A percentile compares a stretch with the other conserved stretches of the same genome.
Evolutionary conservation across 1,140 invertebrate genomes (phyloP).

Genomic region (Lucilia cuprina): DNA sequence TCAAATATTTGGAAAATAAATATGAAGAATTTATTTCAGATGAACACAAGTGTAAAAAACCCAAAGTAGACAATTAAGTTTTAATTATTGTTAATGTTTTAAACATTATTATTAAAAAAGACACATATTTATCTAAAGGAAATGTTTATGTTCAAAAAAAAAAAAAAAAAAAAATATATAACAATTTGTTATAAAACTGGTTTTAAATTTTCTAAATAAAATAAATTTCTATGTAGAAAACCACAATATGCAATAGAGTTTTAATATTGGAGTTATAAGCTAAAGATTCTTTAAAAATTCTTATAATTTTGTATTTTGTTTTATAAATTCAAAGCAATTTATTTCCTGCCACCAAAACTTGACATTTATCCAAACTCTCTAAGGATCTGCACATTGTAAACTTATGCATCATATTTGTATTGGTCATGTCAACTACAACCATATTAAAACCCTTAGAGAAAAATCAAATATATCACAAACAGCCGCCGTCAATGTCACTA

Average conservation of each 20-base stretch:
- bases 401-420: constrained; percentile 21
- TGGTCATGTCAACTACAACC: constrained; percentile 41
- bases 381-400: constrained; percentile 40
- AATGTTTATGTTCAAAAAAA: background rate
- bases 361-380: constrained; percentile 57
- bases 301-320: no score
- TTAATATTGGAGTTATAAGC: no score
- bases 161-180: no score
- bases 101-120: background rate
- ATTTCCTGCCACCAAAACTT: constrained; percentile 24
- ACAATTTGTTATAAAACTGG: background rate
- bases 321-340: background rate
- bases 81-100: background rate
- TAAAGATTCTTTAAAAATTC: no score
- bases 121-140: background rate
- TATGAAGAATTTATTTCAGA: constrained; percentile 45
- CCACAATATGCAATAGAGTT: no score
- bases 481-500: constrained; percentile 37
- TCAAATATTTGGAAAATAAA: constrained; percentile 64
- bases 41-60: constrained; percentile 18
- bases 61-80: constrained; percentile 2
- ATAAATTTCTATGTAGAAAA: background rate
- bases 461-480: constrained; percentile 12
- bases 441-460: constrained; percentile 45
- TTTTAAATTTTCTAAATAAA: background rate